Percentiles rank a stretch among this genome's conserved stretches.
phyloP scores from a whole-genome alignment of 2,888 invertebrate genomes.

The Idaea straminata region DNA sequence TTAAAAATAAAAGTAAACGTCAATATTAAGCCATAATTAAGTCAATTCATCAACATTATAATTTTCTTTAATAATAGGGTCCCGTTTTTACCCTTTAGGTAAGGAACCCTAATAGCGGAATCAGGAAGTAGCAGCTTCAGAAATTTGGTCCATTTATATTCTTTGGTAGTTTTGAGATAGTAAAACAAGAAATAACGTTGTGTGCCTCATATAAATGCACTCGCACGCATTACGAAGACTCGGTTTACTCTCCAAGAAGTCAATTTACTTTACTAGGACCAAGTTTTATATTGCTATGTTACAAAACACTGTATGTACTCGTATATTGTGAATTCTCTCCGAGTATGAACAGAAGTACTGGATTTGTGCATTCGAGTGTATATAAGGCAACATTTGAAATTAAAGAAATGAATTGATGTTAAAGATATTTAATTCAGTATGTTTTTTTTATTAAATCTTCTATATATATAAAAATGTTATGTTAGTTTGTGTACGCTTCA shows the following conservation, averaged over 20 bases:
- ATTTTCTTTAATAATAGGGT: no score
- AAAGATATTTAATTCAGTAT: neutral
- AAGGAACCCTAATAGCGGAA: neutral
- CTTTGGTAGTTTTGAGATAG: conserved; percentile 23
- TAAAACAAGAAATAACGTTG: conserved; percentile 26
- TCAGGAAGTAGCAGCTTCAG: conserved; percentile 21
- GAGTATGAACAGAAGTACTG: conserved; percentile 3
- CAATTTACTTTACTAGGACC: conserved; percentile 17
- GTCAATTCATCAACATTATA: no score
- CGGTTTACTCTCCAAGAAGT: conserved; percentile 21
- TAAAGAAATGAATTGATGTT: neutral
- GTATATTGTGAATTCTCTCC: conserved; percentile 17
- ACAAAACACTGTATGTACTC: conserved; percentile 14
- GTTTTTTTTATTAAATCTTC: neutral
- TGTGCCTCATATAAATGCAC: conserved; percentile 29
- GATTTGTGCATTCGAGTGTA: neutral
- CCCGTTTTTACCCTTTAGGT: no score
- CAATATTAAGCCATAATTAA: no score
- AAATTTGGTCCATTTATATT: conserved; percentile 11
- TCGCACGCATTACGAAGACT: conserved; percentile 28
- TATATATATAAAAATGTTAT: no score
- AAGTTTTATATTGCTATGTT: conserved; percentile 18
- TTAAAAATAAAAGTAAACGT: no score
- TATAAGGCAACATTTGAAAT: neutral
- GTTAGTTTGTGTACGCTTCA: no score